These are phyloP conservation scores for Cepaea nemoralis DNA, from an alignment of 1,140 invertebrate species.

Conservation along the genomic window DNA sequence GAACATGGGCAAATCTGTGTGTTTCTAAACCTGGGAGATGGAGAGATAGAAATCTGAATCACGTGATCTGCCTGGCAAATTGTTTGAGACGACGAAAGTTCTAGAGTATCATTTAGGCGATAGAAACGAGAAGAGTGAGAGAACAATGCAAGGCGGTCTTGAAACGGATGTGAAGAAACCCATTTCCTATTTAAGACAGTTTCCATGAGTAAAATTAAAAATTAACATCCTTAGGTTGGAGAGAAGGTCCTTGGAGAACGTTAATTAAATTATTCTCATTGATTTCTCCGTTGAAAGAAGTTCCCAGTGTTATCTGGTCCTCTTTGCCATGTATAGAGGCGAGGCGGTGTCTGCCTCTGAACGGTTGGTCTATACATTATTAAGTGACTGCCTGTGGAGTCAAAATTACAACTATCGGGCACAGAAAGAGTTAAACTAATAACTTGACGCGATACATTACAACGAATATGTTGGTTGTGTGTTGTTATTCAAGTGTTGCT, in stretches of 20 bases:
- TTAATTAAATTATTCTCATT: slow-evolving; percentile 7
- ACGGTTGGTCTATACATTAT: too few relatives aligned
- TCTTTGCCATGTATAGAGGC: too few relatives aligned
- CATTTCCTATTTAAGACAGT: slow-evolving; percentile 75
- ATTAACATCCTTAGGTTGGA: slow-evolving; percentile 82
- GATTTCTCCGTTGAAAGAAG: neutral
- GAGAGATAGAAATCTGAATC: slow-evolving; percentile 74
- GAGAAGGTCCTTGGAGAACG: slow-evolving; percentile 73
- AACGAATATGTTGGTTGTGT: too few relatives aligned
- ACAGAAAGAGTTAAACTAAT: too few relatives aligned
- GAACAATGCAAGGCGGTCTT: slow-evolving; percentile 90
- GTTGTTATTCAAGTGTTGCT: too few relatives aligned
- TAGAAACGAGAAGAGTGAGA: neutral
- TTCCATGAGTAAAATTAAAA: slow-evolving; percentile 91
- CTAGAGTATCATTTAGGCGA: slow-evolving; percentile 90
- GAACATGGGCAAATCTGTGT: neutral
- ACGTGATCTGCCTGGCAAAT: slow-evolving; percentile 99
- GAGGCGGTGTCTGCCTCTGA: too few relatives aligned
- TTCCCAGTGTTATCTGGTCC: too few relatives aligned
- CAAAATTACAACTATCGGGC: too few relatives aligned
- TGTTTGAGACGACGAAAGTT: slow-evolving; percentile 97
- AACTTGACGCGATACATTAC: too few relatives aligned
- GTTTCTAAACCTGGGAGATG: neutral
- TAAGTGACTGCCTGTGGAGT: too few relatives aligned
- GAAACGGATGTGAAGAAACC: slow-evolving; percentile 80